Conservation (phyloP, 2,113 vertebrate species). For the Calcarius ornatus region DNA sequence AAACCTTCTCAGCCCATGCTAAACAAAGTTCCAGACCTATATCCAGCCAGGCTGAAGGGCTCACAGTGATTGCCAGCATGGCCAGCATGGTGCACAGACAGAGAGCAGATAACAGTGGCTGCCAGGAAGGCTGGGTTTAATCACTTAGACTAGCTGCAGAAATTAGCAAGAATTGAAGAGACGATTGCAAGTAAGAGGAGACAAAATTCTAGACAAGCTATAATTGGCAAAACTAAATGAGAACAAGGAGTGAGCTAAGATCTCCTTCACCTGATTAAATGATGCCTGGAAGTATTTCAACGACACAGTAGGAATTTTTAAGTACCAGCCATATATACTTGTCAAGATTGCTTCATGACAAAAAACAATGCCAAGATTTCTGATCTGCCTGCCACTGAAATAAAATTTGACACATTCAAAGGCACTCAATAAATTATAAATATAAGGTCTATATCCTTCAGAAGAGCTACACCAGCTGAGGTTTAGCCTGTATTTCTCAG, state of each 20-base stretch:
- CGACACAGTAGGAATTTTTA: neutral
- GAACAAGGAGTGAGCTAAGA: neutral
- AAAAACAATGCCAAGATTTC: constrained; percentile 12
- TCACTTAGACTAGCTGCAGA: neutral
- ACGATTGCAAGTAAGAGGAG: neutral
- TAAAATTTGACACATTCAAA: neutral
- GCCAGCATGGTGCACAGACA: neutral
- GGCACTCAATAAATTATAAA: neutral
- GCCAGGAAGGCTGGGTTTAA: neutral
- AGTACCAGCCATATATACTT: constrained; percentile 2
- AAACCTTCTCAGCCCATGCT: neutral
- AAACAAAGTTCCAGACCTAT: neutral
- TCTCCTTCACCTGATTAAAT: constrained; percentile 47
- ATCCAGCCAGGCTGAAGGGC: neutral
- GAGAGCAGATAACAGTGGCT: neutral
- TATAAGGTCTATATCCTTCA: neutral
- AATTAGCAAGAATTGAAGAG: neutral
- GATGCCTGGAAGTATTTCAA: constrained; percentile 26
- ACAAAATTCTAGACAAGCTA: neutral
- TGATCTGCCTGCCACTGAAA: neutral
- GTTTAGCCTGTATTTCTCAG: neutral
- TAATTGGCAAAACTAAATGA: constrained; percentile 26
- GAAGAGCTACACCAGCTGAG: neutral
- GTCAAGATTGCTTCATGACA: constrained; percentile 10
- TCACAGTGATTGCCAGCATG: neutral